Conservation (phyloP, 1,140 invertebrate species). For the Berghia stephanieae region DNA sequence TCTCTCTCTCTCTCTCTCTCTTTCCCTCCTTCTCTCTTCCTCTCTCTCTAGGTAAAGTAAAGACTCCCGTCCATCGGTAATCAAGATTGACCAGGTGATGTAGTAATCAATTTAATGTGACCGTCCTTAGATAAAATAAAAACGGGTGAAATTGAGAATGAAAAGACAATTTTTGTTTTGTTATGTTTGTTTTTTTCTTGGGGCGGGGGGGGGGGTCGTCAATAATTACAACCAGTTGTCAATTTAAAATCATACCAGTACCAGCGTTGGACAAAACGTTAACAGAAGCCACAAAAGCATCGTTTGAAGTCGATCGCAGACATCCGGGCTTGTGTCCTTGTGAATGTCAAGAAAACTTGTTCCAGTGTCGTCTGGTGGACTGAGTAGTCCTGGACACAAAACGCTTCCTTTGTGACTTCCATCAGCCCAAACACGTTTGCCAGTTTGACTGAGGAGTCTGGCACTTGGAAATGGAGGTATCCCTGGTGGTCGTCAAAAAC, state of each 20-base stretch:
- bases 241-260: neutral
- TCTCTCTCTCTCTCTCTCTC: neutral
- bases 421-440: constrained; percentile 74
- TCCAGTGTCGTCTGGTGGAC: constrained; percentile 80
- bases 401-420: constrained; percentile 67
- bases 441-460: constrained; percentile 66
- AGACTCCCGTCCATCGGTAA: neutral
- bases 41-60: neutral
- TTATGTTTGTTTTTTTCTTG: neutral
- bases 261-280: neutral
- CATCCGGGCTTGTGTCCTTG: constrained; percentile 61
- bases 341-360: constrained; percentile 73
- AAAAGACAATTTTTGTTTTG: neutral
- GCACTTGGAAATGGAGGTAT: constrained; percentile 69
- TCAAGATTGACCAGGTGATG: neutral
- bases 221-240: neutral
- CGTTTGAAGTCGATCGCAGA: neutral
- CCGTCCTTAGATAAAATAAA: no score
- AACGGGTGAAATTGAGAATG: no score
- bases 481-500: constrained; percentile 78
- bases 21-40: neutral
- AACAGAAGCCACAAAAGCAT: neutral
- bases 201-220: neutral
- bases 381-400: constrained; percentile 77
- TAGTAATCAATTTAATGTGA: no score